phyloP scores from a whole-genome alignment of 2,113 vertebrate genomes.

The Periophthalmus modestus region DNA sequence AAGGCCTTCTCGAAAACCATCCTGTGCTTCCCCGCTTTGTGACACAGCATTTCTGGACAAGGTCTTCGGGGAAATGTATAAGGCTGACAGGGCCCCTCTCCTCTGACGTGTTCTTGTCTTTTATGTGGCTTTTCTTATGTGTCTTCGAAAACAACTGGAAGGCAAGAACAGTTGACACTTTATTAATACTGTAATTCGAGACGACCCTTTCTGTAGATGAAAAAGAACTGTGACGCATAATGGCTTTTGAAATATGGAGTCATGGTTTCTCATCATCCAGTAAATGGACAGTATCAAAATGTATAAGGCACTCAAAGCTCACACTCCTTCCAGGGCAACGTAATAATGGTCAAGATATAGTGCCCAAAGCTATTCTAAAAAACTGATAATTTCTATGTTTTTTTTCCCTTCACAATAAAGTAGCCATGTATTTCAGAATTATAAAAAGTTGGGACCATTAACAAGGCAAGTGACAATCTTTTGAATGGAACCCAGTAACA shows the following conservation, averaged over 20 bases:
- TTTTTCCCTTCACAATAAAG: no score
- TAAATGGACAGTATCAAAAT: background rate
- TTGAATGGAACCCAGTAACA: no score
- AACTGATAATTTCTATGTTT: no score
- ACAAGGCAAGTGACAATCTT: no score
- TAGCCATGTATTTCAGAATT: no score
- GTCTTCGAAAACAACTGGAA: conserved; percentile 44
- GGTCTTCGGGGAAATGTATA: conserved; percentile 65
- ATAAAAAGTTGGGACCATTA: no score
- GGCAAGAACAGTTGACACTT: conserved; percentile 38
- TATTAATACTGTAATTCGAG: conserved; percentile 46
- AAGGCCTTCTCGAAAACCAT: conserved; percentile 21
- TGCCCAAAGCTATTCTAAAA: background rate
- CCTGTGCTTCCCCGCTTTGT: conserved; percentile 50
- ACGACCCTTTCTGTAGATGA: conserved; percentile 39
- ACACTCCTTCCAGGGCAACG: background rate
- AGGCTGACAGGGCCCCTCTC: conserved; percentile 40
- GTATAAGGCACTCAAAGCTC: background rate
- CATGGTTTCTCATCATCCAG: conserved; percentile 2
- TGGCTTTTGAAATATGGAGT: conserved; percentile 37
- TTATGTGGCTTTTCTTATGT: conserved; percentile 64
- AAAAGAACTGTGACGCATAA: conserved; percentile 53
- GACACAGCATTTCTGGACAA: conserved; percentile 59
- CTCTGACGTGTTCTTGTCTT: conserved; percentile 49
- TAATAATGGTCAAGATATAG: background rate